Percentiles rank a stretch among this genome's conserved stretches.
These are phyloP conservation scores for Kuschelorhynchus macadamiae DNA, from an alignment of 2,888 invertebrate genomes.

Conservation along the genomic window DNA sequence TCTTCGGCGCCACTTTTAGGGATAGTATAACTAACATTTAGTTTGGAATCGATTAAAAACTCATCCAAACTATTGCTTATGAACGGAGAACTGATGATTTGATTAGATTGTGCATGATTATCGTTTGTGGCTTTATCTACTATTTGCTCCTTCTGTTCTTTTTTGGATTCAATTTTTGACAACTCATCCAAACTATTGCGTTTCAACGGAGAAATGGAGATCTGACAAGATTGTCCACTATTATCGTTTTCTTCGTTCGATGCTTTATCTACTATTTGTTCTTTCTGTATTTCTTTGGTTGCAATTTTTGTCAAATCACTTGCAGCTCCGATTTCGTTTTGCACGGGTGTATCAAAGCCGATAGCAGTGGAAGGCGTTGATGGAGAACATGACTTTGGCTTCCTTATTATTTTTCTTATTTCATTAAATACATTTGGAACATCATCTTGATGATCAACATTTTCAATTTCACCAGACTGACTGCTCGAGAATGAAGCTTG, in stretches of 20 bases:
- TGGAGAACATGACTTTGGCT: conserved; percentile 38
- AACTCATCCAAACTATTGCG: too few species aligned
- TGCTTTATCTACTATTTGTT: too few species aligned
- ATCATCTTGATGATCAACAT: too few species aligned
- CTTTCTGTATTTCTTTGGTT: too few species aligned
- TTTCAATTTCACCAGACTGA: too few species aligned
- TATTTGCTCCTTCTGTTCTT: not conserved
- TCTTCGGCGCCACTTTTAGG: conserved; percentile 65
- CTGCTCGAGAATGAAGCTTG: too few species aligned
- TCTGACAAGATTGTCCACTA: too few species aligned
- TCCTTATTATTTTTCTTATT: conserved; percentile 55
- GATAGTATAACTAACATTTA: conserved; percentile 67
- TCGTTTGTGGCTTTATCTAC: not conserved
- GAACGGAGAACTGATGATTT: conserved; percentile 58
- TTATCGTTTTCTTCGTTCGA: too few species aligned
- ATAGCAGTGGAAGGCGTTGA: not conserved
- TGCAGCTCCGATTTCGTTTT: not conserved
- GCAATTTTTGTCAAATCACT: not conserved
- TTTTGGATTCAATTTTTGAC: not conserved
- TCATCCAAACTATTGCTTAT: conserved; percentile 70
- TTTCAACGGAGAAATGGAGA: too few species aligned
- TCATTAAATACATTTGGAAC: conserved; percentile 51
- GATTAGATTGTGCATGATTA: not conserved
- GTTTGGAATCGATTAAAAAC: conserved; percentile 69
- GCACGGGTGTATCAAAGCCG: not conserved